Base-by-base conservation (phyloP, 2,888 invertebrate genomes). In the Tetragonula carbonaria region DNA sequence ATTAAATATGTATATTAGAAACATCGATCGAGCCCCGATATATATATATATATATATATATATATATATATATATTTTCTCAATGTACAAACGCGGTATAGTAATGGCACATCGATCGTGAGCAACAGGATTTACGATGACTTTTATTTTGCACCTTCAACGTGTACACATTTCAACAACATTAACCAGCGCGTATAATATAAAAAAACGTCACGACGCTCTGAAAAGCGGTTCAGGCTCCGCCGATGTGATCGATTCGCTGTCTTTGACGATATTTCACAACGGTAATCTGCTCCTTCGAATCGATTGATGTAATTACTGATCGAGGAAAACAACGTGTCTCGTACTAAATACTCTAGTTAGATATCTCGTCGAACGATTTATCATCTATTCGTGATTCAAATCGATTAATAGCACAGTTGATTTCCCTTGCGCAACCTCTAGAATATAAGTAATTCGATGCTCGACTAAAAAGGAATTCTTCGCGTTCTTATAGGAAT, bases 141-240 rank as follows among this genome's bases (percentile, higher is more conserved):
- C 66, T 75, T 91, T 92, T 91, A 91, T 92, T 92, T 86, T 85
- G 75, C 87, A 91, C 86, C 88, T 88, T 89, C 80, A 91, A 91
- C 88, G 82, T 91, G 85, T 90, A 91, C 91, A 91, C 88, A 87
- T 88, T 84, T 84, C 78, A 90, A 92, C 91, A 90, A 88, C 72
- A 91, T 90, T 87, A 86, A 88, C 86, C 82, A 86, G 77, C 78
- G 71, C 51, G 65, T 82, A 82, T 28, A 77, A 18, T 80, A 78
- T 88, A 84, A 85, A 89, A 87, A 86, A 82, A 87, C 50, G 67
- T 85, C 70, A 72, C 67, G 59, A 79, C 50, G 53, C 66, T 82
- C n/a, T 71, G 59, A 72, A 80, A 57, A 74, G 53, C 51, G 67
- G 28, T 33, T 65, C 38, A 63, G 53, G 28, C 28, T 50, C 62